Percentiles rank a stretch among this genome's conserved stretches.
Conservation (phyloP, 2,888 invertebrate species). For the Noctua pronuba region DNA sequence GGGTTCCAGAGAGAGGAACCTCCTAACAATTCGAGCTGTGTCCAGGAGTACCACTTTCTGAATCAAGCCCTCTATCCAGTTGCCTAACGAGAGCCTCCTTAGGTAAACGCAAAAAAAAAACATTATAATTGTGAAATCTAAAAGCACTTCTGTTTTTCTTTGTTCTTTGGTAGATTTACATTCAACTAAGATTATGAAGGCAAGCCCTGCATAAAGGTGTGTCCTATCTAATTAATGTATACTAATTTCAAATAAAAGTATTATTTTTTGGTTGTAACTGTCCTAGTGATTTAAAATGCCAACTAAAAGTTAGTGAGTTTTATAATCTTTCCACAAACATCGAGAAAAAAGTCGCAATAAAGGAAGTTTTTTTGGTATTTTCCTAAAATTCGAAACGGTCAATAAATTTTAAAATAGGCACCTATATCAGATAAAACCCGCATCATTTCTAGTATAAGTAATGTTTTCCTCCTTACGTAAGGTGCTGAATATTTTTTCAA, state of each 20-base stretch:
- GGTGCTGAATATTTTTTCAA: not conserved
- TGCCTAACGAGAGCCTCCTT: no score
- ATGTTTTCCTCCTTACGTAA: constrained; percentile 22
- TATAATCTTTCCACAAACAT: not conserved
- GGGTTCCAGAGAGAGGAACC: no score
- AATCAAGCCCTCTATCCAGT: no score
- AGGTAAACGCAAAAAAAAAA: no score
- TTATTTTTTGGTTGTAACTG: not conserved
- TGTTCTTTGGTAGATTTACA: constrained; percentile 48
- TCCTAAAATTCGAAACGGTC: constrained; percentile 23
- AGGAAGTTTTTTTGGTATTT: constrained; percentile 23
- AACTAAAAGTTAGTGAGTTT: not conserved
- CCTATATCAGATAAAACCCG: constrained; percentile 49
- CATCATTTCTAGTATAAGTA: constrained; percentile 34
- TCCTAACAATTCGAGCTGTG: no score
- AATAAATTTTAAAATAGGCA: constrained; percentile 1
- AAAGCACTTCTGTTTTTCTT: constrained; percentile 26
- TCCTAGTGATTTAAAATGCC: not conserved
- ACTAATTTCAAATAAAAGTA: not conserved
- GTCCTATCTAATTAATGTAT: constrained; percentile 18
- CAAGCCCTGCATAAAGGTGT: constrained; percentile 29
- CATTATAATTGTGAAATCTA: not conserved
- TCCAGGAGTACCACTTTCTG: no score
- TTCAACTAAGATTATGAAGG: constrained; percentile 48
- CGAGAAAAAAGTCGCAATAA: not conserved